These are phyloP conservation scores for Neotragus pygmaeus DNA, from an alignment of 2,113 vertebrate genomes.

Conservation along the genomic window DNA sequence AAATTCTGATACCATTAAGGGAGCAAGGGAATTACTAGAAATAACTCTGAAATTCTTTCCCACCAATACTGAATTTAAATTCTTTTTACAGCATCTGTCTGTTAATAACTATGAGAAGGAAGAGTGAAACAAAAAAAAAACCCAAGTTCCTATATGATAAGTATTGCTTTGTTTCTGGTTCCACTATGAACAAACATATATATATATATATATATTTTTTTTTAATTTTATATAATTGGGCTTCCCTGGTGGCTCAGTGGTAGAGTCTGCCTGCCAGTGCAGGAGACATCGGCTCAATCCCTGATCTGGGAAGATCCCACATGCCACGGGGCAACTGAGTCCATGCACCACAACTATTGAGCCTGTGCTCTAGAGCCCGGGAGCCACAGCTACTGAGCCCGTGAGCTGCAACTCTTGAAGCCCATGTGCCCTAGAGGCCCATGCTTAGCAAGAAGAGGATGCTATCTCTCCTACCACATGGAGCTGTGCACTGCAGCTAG, in stretches of 20 bases:
- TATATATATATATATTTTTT: not conserved
- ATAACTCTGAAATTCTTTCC: conserved; percentile 70
- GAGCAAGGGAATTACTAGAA: conserved; percentile 68
- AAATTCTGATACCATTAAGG: conserved; percentile 46
- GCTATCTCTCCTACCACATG: not conserved
- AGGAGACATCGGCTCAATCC: not conserved
- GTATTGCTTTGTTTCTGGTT: not conserved
- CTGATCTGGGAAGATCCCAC: not conserved
- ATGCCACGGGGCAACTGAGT: not conserved
- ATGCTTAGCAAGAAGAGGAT: not conserved
- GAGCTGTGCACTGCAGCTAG: not conserved
- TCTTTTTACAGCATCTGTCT: not conserved
- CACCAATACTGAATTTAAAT: conserved; percentile 43
- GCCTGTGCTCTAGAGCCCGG: not conserved
- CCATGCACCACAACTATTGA: accelerated
- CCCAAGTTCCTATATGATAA: not conserved
- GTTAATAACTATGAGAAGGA: conserved; percentile 1
- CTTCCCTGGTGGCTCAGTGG: not conserved
- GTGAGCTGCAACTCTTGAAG: not conserved
- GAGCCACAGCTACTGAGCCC: not conserved
- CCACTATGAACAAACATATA: not conserved
- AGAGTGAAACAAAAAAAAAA: not conserved
- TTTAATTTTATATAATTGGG: not conserved
- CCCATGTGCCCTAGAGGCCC: not conserved
- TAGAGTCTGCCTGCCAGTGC: not conserved